Evolutionary conservation across 2,113 vertebrate species (phyloP).

Genomic region (Gobio gobio): DNA sequence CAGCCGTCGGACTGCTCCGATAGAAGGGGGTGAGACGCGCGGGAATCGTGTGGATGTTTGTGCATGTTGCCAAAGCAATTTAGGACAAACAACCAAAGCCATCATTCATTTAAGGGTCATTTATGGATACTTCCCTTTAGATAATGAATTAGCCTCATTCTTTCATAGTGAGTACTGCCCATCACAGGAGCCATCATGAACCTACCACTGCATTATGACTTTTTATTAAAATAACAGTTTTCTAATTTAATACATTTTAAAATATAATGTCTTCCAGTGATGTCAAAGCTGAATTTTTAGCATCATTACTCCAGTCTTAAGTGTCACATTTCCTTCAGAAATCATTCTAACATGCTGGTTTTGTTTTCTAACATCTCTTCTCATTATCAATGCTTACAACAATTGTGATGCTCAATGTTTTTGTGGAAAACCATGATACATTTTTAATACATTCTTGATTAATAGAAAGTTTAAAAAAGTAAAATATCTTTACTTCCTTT

Average conservation of each 20-base stretch:
- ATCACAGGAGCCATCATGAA: background rate
- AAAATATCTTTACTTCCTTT: background rate
- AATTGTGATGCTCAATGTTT: background rate
- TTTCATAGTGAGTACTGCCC: background rate
- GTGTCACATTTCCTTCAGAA: background rate
- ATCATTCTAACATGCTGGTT: background rate
- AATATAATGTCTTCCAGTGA: background rate
- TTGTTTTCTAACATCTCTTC: background rate
- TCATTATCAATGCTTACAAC: background rate
- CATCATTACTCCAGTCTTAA: background rate
- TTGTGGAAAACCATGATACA: background rate
- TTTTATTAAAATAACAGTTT: background rate
- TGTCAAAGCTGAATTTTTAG: conserved; percentile 1
- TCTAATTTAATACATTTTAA: background rate
- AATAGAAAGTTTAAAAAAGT: no score
- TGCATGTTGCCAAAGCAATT: conserved; percentile 59
- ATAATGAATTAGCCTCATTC: conserved; percentile 41
- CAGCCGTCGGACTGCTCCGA: background rate
- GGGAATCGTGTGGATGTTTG: conserved; percentile 33
- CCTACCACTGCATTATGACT: background rate
- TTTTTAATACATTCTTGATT: no score
- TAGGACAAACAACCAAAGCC: conserved; percentile 47
- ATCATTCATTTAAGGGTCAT: conserved; percentile 58
- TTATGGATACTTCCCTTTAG: conserved; percentile 44
- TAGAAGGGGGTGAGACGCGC: background rate